phyloP scores from a whole-genome alignment of 2,113 vertebrate genomes.

The Chamaetylas fuelleborni region DNA sequence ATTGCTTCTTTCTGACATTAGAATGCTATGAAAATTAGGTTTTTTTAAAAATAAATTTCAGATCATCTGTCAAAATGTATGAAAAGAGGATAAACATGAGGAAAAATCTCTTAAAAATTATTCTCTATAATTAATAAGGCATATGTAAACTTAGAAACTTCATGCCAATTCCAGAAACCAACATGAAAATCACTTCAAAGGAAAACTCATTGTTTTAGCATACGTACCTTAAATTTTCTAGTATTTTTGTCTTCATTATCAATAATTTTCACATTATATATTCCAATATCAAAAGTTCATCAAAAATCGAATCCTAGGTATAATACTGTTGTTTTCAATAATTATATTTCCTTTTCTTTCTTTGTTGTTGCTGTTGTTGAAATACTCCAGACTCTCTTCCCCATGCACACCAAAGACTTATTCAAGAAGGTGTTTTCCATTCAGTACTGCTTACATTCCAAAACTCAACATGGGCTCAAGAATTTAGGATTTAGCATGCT shows the following conservation, averaged over 20 bases:
- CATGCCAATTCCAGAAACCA: neutral
- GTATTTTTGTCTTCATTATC: neutral
- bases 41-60: neutral
- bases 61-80: neutral
- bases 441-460: neutral
- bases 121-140: neutral
- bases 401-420: neutral
- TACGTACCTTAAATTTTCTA: neutral
- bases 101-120: neutral
- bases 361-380: rapidly evolving
- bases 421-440: neutral
- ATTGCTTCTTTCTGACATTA: neutral
- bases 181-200: neutral
- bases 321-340: neutral
- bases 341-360: neutral
- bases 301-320: neutral
- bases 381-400: neutral
- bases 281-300: neutral
- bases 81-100: neutral
- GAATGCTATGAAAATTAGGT: neutral
- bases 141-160: neutral
- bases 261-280: neutral
- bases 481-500: neutral
- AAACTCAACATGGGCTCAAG: neutral
- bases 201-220: neutral